Evolutionary conservation across 2,113 vertebrate genomes (phyloP), one percentile per base, ranked within the genome.

Genomic region (Nansenia antarctica): DNA sequence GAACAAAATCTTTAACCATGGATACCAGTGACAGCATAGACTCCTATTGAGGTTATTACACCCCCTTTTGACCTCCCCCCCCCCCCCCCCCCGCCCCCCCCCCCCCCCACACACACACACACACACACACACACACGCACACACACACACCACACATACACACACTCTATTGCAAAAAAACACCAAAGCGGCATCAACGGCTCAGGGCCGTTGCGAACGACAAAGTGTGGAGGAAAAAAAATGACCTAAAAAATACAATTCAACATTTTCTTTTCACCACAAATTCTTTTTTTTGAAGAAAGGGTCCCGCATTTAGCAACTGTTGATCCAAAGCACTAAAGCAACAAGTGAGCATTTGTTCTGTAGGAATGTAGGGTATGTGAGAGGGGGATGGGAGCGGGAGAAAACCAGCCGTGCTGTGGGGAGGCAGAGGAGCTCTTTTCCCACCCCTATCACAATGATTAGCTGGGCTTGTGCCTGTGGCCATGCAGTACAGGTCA

Each of bases 331-430:
- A 73, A 85, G 83, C 87, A 87, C 90, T 92, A 90, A 90, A 91
- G 91, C 89, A 93, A 93, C 91, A 92, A 92, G 84, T 84, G 86
- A 89, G 87, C 83, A 82, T 93, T 94, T 94, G 92, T 92, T 92
- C 88, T 67, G 73, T 79, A 88, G 86, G 92, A 92, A 92, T 88
- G 88, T 24, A 0, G 85, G 77, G 86, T 88, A 93, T 93, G 91
- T 86, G 87, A 83, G 66, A 70, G 64, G 62, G 72, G 84, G 67
- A 66, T 82, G 87, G 87, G 85, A 74, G 83, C 79, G 74, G 60
- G 65, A 65, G 62, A 82, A 74, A 82, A 79, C 89, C 83, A 86
- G 78, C 62, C 72, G 74, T 83, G 84, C 81, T 86, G 81, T 78
- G 73, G 62, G 49, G 86, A 84, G 74, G 70, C 74, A 74, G 78